Conservation (phyloP, 2,113 vertebrate species). For the Acrocephalus kingi region DNA sequence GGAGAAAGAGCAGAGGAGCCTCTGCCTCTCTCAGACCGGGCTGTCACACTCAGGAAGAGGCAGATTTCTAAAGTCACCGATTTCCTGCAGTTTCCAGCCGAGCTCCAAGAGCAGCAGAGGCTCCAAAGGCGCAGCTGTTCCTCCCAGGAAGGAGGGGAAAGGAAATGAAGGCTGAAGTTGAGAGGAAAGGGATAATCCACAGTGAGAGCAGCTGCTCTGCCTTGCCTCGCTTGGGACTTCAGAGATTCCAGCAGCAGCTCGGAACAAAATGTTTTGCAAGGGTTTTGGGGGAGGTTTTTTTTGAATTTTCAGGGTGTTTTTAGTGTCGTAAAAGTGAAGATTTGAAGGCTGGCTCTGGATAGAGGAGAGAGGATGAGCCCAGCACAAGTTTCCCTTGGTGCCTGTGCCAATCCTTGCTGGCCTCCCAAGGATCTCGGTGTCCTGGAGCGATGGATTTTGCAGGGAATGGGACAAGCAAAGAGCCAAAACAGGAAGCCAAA, state of each 20-base stretch:
- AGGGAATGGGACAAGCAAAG: background rate
- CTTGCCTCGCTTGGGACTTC: slow-evolving; percentile 26
- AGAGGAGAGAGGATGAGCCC: background rate
- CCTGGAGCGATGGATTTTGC: background rate
- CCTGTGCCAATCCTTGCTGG: background rate
- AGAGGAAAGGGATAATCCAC: slow-evolving; percentile 63
- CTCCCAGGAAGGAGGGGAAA: slow-evolving; percentile 45
- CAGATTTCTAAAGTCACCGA: background rate
- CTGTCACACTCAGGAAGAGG: slow-evolving; percentile 38
- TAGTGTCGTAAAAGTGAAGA: background rate
- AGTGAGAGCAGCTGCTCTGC: slow-evolving; percentile 58
- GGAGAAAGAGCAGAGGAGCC: background rate
- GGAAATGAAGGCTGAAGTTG: slow-evolving; percentile 64
- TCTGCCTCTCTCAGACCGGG: background rate
- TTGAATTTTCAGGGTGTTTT: background rate
- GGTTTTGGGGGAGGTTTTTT: background rate
- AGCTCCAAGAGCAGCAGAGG: slow-evolving; percentile 14
- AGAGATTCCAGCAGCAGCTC: slow-evolving; percentile 35
- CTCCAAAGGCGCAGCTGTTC: slow-evolving; percentile 56
- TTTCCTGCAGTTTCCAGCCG: slow-evolving; percentile 24
- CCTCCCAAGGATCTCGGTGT: background rate
- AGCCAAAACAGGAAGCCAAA: slow-evolving; percentile 55
- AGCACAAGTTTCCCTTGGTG: background rate
- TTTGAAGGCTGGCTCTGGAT: background rate
- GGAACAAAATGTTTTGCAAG: background rate